Evolutionary conservation across 2,888 invertebrate genomes (phyloP).

Genomic region (Epinotia brunnichana): DNA sequence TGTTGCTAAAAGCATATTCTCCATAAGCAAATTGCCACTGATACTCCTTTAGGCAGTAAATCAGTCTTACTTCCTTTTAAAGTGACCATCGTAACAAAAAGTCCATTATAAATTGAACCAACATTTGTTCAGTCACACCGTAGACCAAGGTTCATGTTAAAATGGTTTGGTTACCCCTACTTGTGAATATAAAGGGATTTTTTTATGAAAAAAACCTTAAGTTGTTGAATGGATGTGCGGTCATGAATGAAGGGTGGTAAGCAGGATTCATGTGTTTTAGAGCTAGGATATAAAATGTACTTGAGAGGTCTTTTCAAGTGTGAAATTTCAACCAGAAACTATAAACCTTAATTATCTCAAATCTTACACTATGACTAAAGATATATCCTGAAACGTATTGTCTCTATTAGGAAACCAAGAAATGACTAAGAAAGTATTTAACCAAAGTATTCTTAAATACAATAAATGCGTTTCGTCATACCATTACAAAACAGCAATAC

Average conservation of each 20-base stretch:
- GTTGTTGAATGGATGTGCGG: constrained; percentile 61
- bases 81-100: constrained; percentile 57
- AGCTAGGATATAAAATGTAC: constrained; percentile 4
- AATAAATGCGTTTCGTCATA: constrained; percentile 30
- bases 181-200: constrained; percentile 55
- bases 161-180: constrained; percentile 56
- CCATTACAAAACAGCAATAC: constrained; percentile 38
- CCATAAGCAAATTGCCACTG: constrained; percentile 40
- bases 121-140: neutral
- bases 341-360: neutral
- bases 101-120: constrained; percentile 53
- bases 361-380: neutral
- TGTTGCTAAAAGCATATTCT: constrained; percentile 37
- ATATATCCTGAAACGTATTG: neutral
- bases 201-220: constrained; percentile 57
- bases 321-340: constrained; percentile 5
- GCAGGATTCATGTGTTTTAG: constrained; percentile 49
- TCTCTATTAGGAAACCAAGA: constrained; percentile 1
- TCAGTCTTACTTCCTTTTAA: constrained; percentile 67
- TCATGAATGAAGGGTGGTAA: constrained; percentile 64
- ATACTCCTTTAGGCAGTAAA: constrained; percentile 65
- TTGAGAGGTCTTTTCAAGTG: neutral
- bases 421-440: constrained; percentile 20
- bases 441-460: constrained; percentile 14
- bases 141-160: constrained; percentile 48